Percentiles rank a stretch among this genome's conserved stretches.
phyloP scores from a whole-genome alignment of 1,140 invertebrate species.

The Mya arenaria region DNA sequence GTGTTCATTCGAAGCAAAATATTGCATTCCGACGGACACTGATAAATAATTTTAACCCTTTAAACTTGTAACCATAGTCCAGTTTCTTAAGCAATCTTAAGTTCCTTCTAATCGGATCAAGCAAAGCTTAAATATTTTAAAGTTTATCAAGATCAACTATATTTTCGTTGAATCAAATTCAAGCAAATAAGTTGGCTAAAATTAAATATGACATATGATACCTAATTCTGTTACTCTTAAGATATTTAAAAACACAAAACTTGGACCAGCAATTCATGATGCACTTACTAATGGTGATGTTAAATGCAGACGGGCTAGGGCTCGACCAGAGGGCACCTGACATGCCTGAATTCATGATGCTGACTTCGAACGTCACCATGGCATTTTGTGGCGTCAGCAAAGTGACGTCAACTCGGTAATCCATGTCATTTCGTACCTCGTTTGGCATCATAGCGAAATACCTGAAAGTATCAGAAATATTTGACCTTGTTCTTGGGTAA shows the following conservation, averaged over 20 bases:
- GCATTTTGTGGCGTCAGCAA: neutral
- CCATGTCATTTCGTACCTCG: conserved; percentile 21
- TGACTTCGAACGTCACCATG: neutral
- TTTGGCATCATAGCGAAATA: neutral
- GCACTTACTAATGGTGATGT: neutral
- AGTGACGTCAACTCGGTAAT: neutral
- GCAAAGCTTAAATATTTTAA: neutral
- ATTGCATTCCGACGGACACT: no score
- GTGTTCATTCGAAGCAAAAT: no score
- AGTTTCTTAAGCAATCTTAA: no score
- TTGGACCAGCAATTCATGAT: neutral
- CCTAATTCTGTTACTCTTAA: neutral
- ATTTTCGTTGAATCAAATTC: neutral
- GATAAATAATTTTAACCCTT: no score
- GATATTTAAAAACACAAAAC: neutral
- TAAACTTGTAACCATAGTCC: no score
- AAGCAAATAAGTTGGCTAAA: neutral
- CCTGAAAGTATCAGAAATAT: no score
- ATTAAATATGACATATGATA: neutral
- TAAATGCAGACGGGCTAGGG: neutral
- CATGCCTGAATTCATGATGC: neutral
- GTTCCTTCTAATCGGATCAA: no score
- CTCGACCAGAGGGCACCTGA: neutral
- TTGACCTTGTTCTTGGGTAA: no score
- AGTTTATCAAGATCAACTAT: neutral